phyloP scores from a whole-genome alignment of 2,113 vertebrate genomes.

The Pandion haliaetus region DNA sequence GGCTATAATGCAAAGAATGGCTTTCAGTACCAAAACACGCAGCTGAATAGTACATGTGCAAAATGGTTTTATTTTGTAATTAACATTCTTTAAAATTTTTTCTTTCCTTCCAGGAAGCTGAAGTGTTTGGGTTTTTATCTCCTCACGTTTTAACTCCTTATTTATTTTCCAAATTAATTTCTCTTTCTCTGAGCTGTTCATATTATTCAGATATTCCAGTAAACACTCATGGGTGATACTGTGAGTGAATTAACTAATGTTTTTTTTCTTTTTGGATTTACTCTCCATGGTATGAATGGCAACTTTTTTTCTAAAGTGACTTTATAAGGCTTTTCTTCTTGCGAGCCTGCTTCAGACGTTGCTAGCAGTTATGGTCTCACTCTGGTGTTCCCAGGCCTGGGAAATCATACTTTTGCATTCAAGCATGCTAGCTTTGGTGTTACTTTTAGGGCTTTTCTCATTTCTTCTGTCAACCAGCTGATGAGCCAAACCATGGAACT shows the following conservation, averaged over 20 bases:
- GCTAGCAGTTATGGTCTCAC: not conserved
- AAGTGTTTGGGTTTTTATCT: not conserved
- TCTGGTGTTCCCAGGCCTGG: not conserved
- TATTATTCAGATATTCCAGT: not conserved
- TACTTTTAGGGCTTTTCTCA: not conserved
- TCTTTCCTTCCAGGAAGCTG: not conserved
- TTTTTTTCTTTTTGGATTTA: not conserved
- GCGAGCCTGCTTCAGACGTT: not conserved
- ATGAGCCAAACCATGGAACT: not conserved
- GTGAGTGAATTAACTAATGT: not conserved
- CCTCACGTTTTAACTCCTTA: not conserved
- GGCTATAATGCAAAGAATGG: not conserved
- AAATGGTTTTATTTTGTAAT: not conserved
- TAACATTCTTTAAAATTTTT: not conserved
- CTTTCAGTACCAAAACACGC: not conserved
- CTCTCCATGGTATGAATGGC: not conserved
- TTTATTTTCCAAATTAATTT: not conserved
- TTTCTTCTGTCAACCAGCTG: not conserved
- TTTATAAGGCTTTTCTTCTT: not conserved
- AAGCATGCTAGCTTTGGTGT: not conserved
- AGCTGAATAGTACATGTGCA: not conserved
- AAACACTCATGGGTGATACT: not conserved
- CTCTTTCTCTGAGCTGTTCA: not conserved
- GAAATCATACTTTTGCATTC: not conserved
- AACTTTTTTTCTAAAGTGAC: not conserved